A percentile compares a stretch with the other conserved stretches of the same genome.
Conservation (phyloP, 2,888 invertebrate genomes). For the Micoletzkya japonica region DNA sequence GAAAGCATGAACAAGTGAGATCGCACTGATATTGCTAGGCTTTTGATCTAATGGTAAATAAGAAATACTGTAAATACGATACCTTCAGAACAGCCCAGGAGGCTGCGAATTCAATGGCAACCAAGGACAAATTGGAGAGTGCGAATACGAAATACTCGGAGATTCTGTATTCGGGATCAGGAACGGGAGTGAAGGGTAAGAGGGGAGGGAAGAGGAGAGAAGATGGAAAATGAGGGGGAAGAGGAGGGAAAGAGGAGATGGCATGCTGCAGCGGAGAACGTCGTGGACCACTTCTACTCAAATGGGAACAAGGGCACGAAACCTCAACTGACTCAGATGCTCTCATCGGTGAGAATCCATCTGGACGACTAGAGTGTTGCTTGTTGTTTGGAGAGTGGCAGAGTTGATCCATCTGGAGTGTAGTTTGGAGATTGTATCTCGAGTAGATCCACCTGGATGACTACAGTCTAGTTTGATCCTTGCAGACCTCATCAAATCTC, state of each 20-base stretch:
- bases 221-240: too few relatives aligned
- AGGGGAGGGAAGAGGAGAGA: too few relatives aligned
- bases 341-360: not conserved
- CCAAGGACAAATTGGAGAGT: slow-evolving; percentile 16
- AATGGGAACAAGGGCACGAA: not conserved
- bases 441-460: not conserved
- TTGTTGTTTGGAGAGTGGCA: not conserved
- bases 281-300: slow-evolving; percentile 19
- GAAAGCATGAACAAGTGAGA: slow-evolving; percentile 27
- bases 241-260: too few relatives aligned
- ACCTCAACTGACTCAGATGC: slow-evolving; percentile 21
- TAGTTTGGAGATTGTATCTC: not conserved
- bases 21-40: not conserved
- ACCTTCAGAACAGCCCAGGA: slow-evolving; percentile 6
- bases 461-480: not conserved
- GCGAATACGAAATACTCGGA: slow-evolving; percentile 13
- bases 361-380: not conserved
- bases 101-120: slow-evolving; percentile 19
- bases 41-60: too few relatives aligned
- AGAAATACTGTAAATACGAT: not conserved
- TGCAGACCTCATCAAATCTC: not conserved
- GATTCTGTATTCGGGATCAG: slow-evolving; percentile 23
- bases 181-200: slow-evolving; percentile 22
- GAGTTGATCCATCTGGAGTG: not conserved
- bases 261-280: slow-evolving; percentile 23